phyloP scores from a whole-genome alignment of 2,113 vertebrate species.

The Stegostoma tigrinum region DNA sequence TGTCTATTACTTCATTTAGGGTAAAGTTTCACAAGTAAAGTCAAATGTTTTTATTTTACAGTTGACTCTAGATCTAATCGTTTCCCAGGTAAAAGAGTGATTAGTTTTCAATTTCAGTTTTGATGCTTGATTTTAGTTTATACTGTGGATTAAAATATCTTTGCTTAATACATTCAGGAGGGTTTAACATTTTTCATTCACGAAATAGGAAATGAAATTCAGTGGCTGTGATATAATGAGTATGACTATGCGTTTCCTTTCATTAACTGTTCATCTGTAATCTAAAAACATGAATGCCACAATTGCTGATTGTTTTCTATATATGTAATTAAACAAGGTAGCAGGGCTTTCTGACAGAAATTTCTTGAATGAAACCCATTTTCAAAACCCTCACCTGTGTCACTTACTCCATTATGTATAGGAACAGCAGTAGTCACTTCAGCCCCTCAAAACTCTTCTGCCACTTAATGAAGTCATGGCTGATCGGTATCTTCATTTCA shows the following conservation, averaged over 20 bases:
- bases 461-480: neutral
- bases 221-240: neutral
- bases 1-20: neutral
- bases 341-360: neutral
- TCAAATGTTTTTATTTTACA: neutral
- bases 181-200: neutral
- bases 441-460: neutral
- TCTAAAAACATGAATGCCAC: neutral
- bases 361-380: neutral
- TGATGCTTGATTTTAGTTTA: neutral
- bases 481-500: neutral
- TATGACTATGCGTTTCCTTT: neutral
- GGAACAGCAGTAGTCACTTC: neutral
- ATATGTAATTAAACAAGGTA: neutral
- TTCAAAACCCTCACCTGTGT: neutral
- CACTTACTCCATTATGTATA: neutral
- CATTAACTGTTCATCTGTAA: neutral
- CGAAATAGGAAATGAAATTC: neutral
- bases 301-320: neutral
- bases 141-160: neutral
- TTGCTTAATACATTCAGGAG: neutral
- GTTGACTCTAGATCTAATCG: neutral
- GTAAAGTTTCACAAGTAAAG: neutral
- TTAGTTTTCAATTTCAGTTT: neutral
- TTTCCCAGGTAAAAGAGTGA: neutral